Evolutionary conservation across 2,888 invertebrate genomes (phyloP).

Genomic region (Orchestes rusci): DNA sequence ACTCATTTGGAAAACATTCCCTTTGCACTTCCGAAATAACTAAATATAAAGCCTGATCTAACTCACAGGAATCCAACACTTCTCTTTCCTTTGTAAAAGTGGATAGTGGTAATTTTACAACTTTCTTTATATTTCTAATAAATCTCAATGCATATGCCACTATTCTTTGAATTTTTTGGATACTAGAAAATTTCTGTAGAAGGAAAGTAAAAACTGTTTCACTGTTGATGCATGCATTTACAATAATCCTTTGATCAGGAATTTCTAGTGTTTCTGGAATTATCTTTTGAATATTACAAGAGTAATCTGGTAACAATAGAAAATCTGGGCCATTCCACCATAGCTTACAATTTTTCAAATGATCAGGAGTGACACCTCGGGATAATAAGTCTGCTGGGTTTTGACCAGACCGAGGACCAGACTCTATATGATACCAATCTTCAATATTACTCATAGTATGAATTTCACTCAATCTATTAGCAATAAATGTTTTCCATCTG

Average conservation of each 20-base stretch:
- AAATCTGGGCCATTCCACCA: background rate
- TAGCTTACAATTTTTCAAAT: background rate
- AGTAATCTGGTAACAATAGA: background rate
- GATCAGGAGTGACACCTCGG: background rate
- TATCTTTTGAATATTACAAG: background rate
- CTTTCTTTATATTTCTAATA: too few species aligned
- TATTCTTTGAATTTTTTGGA: background rate
- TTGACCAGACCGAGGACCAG: too few species aligned
- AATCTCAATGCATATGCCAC: background rate
- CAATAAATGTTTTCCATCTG: background rate
- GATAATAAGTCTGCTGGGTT: background rate
- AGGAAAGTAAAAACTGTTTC: background rate
- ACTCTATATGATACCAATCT: background rate
- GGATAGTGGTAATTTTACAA: background rate
- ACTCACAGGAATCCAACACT: background rate
- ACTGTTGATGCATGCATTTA: background rate
- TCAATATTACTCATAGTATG: background rate
- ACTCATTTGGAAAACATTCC: background rate
- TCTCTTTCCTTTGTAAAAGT: background rate
- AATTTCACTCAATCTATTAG: background rate
- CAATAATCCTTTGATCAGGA: background rate
- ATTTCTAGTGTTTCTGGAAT: background rate
- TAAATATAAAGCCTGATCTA: background rate
- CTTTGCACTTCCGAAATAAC: background rate
- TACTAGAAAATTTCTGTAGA: background rate